These are phyloP conservation scores for Microplitis demolitor DNA, from an alignment of 1,140 invertebrate genomes.

Conservation along the genomic window DNA sequence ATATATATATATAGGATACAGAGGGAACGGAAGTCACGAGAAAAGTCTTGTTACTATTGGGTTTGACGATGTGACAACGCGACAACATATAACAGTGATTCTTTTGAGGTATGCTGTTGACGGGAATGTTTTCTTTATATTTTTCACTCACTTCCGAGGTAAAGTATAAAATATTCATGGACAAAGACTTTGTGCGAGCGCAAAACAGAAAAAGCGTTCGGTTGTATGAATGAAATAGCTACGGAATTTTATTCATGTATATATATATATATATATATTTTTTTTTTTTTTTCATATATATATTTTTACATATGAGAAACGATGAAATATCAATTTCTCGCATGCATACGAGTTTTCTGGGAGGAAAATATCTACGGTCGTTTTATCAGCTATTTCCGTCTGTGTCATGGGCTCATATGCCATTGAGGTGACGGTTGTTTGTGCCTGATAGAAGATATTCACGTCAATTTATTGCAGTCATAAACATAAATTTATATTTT, in stretches of 20 bases:
- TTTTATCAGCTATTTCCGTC: background rate
- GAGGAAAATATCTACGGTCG: background rate
- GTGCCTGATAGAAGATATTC: background rate
- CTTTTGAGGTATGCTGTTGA: background rate
- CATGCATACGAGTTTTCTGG: background rate
- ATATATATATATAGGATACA: too few species aligned
- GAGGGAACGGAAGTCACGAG: background rate
- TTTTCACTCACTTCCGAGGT: background rate
- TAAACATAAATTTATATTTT: too few species aligned
- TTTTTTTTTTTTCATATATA: background rate
- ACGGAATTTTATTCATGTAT: background rate
- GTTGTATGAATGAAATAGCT: background rate
- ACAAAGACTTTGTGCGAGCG: background rate
- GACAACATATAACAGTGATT: background rate
- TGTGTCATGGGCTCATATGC: background rate
- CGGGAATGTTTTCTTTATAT: background rate
- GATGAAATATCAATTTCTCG: conserved; percentile 12
- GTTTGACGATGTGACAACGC: background rate
- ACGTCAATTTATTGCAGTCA: too few species aligned
- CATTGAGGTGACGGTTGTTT: background rate
- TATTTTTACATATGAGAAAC: background rate
- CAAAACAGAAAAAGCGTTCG: background rate
- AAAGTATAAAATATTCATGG: background rate
- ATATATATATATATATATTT: background rate
- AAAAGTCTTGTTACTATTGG: background rate